Base-by-base conservation (phyloP, 2,113 vertebrate genomes). In the Garra rufa region DNA sequence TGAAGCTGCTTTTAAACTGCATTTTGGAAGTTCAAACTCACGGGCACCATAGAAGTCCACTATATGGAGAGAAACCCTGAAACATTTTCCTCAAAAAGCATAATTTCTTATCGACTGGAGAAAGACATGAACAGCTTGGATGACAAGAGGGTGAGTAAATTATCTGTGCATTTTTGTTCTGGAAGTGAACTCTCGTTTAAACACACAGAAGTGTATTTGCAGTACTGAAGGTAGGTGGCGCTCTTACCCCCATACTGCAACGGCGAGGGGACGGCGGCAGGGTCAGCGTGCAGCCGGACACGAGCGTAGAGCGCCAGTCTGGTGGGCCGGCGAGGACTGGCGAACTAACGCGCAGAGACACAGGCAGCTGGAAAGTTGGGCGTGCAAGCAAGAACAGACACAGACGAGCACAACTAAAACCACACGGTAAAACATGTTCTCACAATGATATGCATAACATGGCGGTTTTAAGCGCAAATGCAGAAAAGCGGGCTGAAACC, bases 181-280 rank as follows among this genome's bases (percentile, higher is more conserved):
- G 19, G 19, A 0, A 19, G 17, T 55, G 0, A 55, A 55, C 50
- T 55, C 19, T 19, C 21, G 19, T 34, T 34, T 57, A 57, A n/a
- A 41, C 4, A 41, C 34, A 41, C 34, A 70, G 9, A 34, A 70
- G 34, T 2, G 5, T 41, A 19, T 41, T 41, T 41, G 34, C 19
- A 70, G 1, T n/a, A 11, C 9, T 41, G 67, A 38, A 75, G 57
- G 9, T 61, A 63, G 59, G 78, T 61, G 52, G 69, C 15, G 21
- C 28, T 79, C 95, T 96, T 96, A 97, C 96, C 96, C 95, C 91
- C 92, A 96, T 92, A 91, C 96, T 96, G 93, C 95, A 93, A 65
- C 95, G 93, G 59, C 94, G 95, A 91, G 95, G 94, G 91, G 93
- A 93, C 90, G 94, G 91, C 67, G 93, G 93, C 86, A 95, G 94